Evolutionary conservation across 2,888 invertebrate genomes (phyloP).

Genomic region (Luffia ferchaultella): DNA sequence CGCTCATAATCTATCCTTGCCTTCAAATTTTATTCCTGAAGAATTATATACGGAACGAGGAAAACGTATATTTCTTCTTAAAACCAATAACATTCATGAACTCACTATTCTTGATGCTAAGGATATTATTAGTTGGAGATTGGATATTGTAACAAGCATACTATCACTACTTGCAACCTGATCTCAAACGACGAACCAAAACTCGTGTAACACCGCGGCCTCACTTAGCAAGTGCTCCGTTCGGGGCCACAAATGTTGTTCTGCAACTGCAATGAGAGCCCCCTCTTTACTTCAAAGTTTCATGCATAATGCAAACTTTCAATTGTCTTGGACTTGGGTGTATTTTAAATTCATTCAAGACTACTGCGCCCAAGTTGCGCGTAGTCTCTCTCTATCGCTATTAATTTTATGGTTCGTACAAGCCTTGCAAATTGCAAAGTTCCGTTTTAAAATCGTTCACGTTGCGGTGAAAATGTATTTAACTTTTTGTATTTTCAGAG

Average conservation of each 20-base stretch:
- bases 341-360: slow-evolving; percentile 6
- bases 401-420: not conserved
- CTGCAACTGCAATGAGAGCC: not conserved
- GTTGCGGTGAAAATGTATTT: not conserved
- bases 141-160: no score
- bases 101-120: no score
- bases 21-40: no score
- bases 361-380: not conserved
- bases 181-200: no score
- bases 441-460: not conserved
- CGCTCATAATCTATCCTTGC: no score
- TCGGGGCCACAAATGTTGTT: not conserved
- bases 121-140: no score
- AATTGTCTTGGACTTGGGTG: slow-evolving; percentile 30
- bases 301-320: slow-evolving; percentile 50
- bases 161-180: no score
- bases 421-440: not conserved
- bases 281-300: slow-evolving; percentile 15
- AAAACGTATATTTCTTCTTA: no score
- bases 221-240: not conserved
- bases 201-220: no score
- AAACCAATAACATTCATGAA: no score
- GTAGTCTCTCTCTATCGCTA: not conserved
- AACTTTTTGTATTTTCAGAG: not conserved
- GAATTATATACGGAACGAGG: no score